Conservation (phyloP, 2,888 invertebrate genomes). For the Orchesellides sinensis region DNA sequence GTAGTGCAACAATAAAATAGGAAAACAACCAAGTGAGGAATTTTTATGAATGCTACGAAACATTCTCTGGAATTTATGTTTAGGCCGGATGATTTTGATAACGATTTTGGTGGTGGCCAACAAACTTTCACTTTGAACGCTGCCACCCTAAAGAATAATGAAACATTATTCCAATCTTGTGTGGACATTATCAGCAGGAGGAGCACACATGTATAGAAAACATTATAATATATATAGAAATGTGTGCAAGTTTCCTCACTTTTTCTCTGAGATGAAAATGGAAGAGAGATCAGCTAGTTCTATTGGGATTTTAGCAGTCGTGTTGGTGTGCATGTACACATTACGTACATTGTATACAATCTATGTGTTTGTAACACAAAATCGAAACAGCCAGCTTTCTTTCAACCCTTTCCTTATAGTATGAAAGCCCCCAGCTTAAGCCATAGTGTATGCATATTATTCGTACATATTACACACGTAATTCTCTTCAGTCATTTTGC, state of each 20-base stretch:
- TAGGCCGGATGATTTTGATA: constrained; percentile 53
- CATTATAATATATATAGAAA: background rate
- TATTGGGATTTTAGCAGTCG: too few relatives aligned
- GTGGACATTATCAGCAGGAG: constrained; percentile 53
- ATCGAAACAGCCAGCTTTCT: background rate
- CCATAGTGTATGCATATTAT: too few relatives aligned
- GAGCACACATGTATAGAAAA: too few relatives aligned
- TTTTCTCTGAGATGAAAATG: constrained; percentile 5
- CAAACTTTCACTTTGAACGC: constrained; percentile 50
- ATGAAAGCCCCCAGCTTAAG: too few relatives aligned
- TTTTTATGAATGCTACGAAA: constrained; percentile 38
- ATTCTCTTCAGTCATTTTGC: background rate
- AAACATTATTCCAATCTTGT: constrained; percentile 53
- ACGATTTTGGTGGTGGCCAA: constrained; percentile 48
- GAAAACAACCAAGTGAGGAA: constrained; percentile 22
- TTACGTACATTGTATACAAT: background rate
- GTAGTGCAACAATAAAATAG: too few relatives aligned
- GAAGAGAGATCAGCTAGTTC: constrained; percentile 14
- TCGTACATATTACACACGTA: too few relatives aligned
- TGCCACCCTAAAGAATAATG: constrained; percentile 49
- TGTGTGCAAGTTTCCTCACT: background rate
- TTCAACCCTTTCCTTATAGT: background rate
- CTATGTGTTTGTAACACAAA: too few relatives aligned
- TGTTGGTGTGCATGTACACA: background rate
- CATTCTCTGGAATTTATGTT: constrained; percentile 53